phyloP scores from a whole-genome alignment of 2,797 vertebrate species.

The Oryzias dopingdopingensis region DNA sequence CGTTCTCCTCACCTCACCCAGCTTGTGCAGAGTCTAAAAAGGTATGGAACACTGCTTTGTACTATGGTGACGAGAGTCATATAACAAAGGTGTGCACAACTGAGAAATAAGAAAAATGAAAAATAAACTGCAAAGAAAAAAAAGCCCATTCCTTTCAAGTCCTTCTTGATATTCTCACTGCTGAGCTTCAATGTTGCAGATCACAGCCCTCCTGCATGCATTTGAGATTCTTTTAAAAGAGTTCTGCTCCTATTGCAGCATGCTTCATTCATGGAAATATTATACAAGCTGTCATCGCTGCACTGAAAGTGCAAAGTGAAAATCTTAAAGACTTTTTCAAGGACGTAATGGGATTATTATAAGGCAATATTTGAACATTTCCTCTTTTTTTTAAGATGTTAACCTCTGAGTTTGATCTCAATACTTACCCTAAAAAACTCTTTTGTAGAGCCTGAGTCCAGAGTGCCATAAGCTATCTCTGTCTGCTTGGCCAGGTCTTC shows the following conservation, averaged over 20 bases:
- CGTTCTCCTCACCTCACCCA: no score
- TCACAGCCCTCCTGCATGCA: constrained; percentile 63
- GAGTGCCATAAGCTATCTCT: constrained; percentile 98
- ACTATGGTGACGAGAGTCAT: no score
- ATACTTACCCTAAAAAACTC: constrained; percentile 99
- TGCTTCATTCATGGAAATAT: constrained; percentile 62
- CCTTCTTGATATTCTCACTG: constrained; percentile 70
- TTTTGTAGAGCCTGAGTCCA: constrained; percentile 99
- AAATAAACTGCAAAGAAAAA: no score
- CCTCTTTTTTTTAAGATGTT: constrained; percentile 1
- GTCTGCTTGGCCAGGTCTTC: constrained; percentile 99
- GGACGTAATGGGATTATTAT: constrained; percentile 29
- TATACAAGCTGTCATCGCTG: constrained; percentile 41
- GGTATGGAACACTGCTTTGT: no score
- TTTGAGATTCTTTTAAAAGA: constrained; percentile 59
- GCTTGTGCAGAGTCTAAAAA: no score
- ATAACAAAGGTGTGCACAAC: no score
- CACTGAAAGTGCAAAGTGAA: constrained; percentile 37
- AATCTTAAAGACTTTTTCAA: constrained; percentile 40
- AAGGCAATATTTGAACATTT: constrained; percentile 14
- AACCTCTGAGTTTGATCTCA: no score
- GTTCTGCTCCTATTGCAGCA: constrained; percentile 62
- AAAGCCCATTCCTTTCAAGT: constrained; percentile 65
- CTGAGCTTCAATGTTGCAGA: constrained; percentile 74
- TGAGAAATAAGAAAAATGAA: no score